A percentile compares a stretch with the other conserved stretches of the same genome.
Evolutionary conservation across 2,113 vertebrate genomes (phyloP).

Genomic region (Typhlomys cinereus): DNA sequence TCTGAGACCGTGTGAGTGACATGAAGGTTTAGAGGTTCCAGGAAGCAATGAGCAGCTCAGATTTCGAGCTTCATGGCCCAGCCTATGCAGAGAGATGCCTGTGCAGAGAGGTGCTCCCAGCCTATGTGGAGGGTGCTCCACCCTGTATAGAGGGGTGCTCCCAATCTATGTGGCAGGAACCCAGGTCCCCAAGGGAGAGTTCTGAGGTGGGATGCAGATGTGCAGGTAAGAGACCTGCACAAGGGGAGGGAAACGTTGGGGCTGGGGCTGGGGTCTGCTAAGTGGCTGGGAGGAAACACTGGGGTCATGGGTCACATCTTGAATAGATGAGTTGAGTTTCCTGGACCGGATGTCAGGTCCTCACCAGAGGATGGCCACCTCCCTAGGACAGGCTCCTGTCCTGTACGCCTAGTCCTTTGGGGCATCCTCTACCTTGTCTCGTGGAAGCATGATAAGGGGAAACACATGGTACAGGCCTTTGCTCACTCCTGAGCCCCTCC

Average conservation of each 20-base stretch:
- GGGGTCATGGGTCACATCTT: neutral
- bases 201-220: neutral
- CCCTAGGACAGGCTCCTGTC: too few relatives aligned
- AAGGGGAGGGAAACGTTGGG: neutral
- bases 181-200: neutral
- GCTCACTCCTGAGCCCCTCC: neutral
- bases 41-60: too few relatives aligned
- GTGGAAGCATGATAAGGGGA: neutral
- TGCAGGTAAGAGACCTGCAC: neutral
- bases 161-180: too few relatives aligned
- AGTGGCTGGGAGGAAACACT: neutral
- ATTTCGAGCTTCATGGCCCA: neutral
- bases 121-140: too few relatives aligned
- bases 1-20: neutral
- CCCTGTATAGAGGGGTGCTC: too few relatives aligned
- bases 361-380: neutral
- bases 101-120: too few relatives aligned
- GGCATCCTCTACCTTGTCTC: neutral
- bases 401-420: neutral
- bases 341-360: too few relatives aligned
- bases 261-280: neutral
- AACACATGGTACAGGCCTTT: neutral
- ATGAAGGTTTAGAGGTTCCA: too few relatives aligned
- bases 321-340: neutral
- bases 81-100: too few relatives aligned